phyloP scores from a whole-genome alignment of 2,888 invertebrate species.

The Hyppa rectilinea region DNA sequence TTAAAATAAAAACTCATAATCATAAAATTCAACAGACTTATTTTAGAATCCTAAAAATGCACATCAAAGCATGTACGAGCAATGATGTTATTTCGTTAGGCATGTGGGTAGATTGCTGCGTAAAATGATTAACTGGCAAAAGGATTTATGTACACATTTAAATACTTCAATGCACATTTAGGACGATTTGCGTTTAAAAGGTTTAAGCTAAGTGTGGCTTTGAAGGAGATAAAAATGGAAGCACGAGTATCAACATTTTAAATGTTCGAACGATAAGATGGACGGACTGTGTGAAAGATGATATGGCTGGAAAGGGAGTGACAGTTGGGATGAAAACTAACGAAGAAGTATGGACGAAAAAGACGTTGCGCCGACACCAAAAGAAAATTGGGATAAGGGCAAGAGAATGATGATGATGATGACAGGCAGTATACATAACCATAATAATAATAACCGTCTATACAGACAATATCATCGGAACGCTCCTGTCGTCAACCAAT shows the following conservation, averaged over 20 bases:
- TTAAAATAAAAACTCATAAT: slow-evolving; percentile 1
- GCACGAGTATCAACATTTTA: neutral
- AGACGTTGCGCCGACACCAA: too few species aligned
- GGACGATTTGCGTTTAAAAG: slow-evolving; percentile 8
- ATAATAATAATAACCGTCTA: neutral
- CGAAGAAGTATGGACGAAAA: too few species aligned
- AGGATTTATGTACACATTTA: slow-evolving; percentile 27
- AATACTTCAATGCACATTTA: slow-evolving; percentile 16
- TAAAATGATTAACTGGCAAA: slow-evolving; percentile 30
- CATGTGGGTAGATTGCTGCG: slow-evolving; percentile 30
- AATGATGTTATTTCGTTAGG: slow-evolving; percentile 38
- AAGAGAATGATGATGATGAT: neutral
- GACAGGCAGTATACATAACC: neutral
- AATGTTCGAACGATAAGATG: neutral
- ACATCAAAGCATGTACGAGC: slow-evolving; percentile 45
- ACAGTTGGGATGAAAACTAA: neutral
- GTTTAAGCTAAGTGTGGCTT: neutral
- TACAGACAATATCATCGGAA: neutral
- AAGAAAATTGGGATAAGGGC: neutral
- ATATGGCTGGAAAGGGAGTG: neutral
- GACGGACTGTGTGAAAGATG: neutral
- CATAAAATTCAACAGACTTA: slow-evolving; percentile 30
- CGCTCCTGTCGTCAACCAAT: neutral
- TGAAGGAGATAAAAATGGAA: neutral
- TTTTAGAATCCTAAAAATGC: slow-evolving; percentile 51